Percentiles rank a stretch among this genome's conserved stretches.
phyloP scores from a whole-genome alignment of 2,797 vertebrate species.

The Pseudochromis fuscus region DNA sequence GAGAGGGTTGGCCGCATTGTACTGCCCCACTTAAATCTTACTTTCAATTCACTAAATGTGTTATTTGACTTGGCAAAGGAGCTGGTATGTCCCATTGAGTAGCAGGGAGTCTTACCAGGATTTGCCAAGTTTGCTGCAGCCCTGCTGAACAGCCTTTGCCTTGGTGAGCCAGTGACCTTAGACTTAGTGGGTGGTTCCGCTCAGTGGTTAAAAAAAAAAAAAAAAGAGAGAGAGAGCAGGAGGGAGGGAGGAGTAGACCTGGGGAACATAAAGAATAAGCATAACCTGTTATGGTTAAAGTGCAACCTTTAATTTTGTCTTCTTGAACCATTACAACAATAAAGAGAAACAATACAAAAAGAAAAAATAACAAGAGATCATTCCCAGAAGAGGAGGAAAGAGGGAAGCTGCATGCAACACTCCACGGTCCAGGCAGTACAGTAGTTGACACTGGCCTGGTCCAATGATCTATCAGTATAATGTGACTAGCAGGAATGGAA shows the following conservation, averaged over 20 bases:
- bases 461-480: slow-evolving; percentile 52
- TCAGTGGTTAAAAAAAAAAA: slow-evolving; percentile 63
- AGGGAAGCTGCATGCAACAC: slow-evolving; percentile 18
- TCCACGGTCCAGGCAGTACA: slow-evolving; percentile 17
- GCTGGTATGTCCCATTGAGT: slow-evolving; percentile 91
- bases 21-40: slow-evolving; percentile 94
- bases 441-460: slow-evolving; percentile 46
- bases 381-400: slow-evolving; percentile 10
- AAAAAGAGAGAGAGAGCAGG: slow-evolving; percentile 56
- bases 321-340: slow-evolving; percentile 81
- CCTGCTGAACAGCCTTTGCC: slow-evolving; percentile 89
- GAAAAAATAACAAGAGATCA: background rate
- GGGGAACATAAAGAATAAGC: slow-evolving; percentile 85
- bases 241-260: slow-evolving; percentile 15
- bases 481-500: slow-evolving; percentile 70
- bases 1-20: slow-evolving; percentile 91
- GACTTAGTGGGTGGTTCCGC: slow-evolving; percentile 94
- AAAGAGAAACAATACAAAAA: slow-evolving; percentile 41
- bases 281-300: slow-evolving; percentile 90
- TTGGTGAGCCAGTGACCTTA: slow-evolving; percentile 91
- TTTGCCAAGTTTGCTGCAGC: slow-evolving; percentile 92
- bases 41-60: slow-evolving; percentile 96
- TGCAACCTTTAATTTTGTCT: slow-evolving; percentile 88
- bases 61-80: slow-evolving; percentile 97
- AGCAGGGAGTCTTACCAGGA: slow-evolving; percentile 92